Conservation (phyloP, 1,140 invertebrate species). For the Drosophila novamexicana region DNA sequence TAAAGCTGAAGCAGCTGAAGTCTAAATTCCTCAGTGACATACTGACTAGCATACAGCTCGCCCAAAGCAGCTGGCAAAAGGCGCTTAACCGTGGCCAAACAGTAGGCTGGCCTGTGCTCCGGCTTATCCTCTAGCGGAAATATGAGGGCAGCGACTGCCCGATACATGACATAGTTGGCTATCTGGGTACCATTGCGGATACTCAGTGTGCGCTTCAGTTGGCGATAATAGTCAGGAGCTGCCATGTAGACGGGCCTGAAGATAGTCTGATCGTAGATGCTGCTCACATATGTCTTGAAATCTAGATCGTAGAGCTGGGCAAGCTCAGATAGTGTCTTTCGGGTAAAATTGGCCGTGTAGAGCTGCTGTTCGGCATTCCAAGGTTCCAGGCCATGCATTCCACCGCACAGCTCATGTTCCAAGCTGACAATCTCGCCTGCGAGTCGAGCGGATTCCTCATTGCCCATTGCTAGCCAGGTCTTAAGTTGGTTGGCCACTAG, state of each 20-base stretch:
- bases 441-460: slow-evolving; percentile 52
- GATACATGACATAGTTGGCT: slow-evolving; percentile 79
- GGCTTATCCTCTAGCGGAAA: slow-evolving; percentile 64
- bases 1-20: slow-evolving; percentile 39
- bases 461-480: slow-evolving; percentile 60
- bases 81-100: slow-evolving; percentile 47
- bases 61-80: slow-evolving; percentile 63
- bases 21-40: slow-evolving; percentile 31
- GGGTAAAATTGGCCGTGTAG: slow-evolving; percentile 54
- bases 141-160: slow-evolving; percentile 55
- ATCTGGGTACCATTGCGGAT: slow-evolving; percentile 58
- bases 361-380: slow-evolving; percentile 56
- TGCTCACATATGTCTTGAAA: slow-evolving; percentile 52
- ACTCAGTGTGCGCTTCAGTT: slow-evolving; percentile 59
- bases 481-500: slow-evolving; percentile 56
- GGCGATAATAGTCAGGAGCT: slow-evolving; percentile 59
- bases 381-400: slow-evolving; percentile 38
- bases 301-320: slow-evolving; percentile 45
- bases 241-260: slow-evolving; percentile 74
- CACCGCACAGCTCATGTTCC: slow-evolving; percentile 69
- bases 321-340: slow-evolving; percentile 57
- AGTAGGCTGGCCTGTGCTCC: slow-evolving; percentile 33
- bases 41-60: slow-evolving; percentile 64
- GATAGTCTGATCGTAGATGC: slow-evolving; percentile 46
- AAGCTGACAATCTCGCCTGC: slow-evolving; percentile 67